Percentiles rank a stretch among this genome's conserved stretches.
These are phyloP conservation scores for Lateolabrax maculatus DNA, from an alignment of 2,797 vertebrate genomes.

Conservation along the genomic window DNA sequence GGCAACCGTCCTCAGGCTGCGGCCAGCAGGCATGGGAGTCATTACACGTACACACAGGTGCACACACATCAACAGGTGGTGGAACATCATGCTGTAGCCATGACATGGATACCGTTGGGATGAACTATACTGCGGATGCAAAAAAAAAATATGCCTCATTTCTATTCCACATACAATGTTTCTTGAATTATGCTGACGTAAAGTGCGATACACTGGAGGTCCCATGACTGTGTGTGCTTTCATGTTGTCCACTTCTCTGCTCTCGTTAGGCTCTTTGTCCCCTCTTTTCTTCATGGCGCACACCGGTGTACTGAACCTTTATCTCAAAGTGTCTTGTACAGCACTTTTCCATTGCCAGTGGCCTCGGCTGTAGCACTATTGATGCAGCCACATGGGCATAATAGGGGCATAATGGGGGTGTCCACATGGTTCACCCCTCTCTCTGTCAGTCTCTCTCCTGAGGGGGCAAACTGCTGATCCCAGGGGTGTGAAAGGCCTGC, in stretches of 20 bases:
- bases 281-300: slow-evolving; percentile 48
- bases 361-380: slow-evolving; percentile 67
- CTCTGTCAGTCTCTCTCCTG: slow-evolving; percentile 68
- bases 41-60: slow-evolving; percentile 10
- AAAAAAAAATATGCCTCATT: background rate
- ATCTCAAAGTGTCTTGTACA: slow-evolving; percentile 78
- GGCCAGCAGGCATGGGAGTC: slow-evolving; percentile 31
- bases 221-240: slow-evolving; percentile 22
- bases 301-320: slow-evolving; percentile 66
- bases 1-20: slow-evolving; percentile 57
- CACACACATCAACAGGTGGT: slow-evolving; percentile 19
- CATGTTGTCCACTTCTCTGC: slow-evolving; percentile 13
- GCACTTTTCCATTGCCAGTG: slow-evolving; percentile 77
- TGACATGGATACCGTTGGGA: slow-evolving; percentile 25
- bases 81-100: slow-evolving; percentile 39
- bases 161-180: slow-evolving; percentile 7
- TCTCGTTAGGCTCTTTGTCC: slow-evolving; percentile 54
- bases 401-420: slow-evolving; percentile 75
- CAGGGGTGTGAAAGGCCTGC: slow-evolving; percentile 75
- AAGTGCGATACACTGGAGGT: background rate
- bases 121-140: background rate
- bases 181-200: slow-evolving; percentile 36
- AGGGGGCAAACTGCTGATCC: slow-evolving; percentile 85
- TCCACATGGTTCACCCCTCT: slow-evolving; percentile 69
- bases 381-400: slow-evolving; percentile 76